Evolutionary conservation across 2,113 vertebrate genomes (phyloP).

Genomic region (Platichthys stellatus): DNA sequence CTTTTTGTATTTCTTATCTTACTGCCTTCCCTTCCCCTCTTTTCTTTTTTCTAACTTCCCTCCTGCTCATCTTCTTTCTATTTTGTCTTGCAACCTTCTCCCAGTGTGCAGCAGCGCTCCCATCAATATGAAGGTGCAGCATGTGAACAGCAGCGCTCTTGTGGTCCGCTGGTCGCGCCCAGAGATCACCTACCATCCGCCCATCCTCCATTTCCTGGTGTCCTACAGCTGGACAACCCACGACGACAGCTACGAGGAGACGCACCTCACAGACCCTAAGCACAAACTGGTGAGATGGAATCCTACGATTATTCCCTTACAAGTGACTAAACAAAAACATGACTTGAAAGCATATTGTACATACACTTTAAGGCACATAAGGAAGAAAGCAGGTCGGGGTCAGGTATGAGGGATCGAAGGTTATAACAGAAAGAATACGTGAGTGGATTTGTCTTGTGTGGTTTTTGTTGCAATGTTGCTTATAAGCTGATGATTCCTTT

Average conservation of each 20-base stretch:
- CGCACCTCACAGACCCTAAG: slow-evolving; percentile 91
- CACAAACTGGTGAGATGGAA: slow-evolving; percentile 90
- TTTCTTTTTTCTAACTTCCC: background rate
- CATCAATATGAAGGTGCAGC: slow-evolving; percentile 96
- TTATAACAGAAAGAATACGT: too few relatives aligned
- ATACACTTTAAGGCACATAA: too few relatives aligned
- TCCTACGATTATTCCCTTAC: background rate
- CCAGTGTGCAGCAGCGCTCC: slow-evolving; percentile 95
- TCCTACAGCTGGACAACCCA: slow-evolving; percentile 98
- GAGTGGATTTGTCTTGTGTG: too few relatives aligned
- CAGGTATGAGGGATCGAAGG: too few relatives aligned
- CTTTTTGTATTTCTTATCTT: background rate
- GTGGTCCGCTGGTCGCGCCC: slow-evolving; percentile 94
- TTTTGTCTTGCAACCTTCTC: background rate
- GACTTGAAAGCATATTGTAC: background rate
- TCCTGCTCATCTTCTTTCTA: background rate
- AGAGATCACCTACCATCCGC: slow-evolving; percentile 92
- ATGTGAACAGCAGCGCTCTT: slow-evolving; percentile 89
- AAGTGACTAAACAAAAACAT: background rate
- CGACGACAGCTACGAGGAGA: slow-evolving; percentile 95
- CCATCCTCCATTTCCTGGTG: slow-evolving; percentile 95
- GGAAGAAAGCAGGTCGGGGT: too few relatives aligned
- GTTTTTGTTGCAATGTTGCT: too few relatives aligned
- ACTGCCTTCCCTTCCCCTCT: background rate
- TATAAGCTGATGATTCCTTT: too few relatives aligned